Conservation (phyloP, 2,797 vertebrate species). For the Pelochelys cantorii region DNA sequence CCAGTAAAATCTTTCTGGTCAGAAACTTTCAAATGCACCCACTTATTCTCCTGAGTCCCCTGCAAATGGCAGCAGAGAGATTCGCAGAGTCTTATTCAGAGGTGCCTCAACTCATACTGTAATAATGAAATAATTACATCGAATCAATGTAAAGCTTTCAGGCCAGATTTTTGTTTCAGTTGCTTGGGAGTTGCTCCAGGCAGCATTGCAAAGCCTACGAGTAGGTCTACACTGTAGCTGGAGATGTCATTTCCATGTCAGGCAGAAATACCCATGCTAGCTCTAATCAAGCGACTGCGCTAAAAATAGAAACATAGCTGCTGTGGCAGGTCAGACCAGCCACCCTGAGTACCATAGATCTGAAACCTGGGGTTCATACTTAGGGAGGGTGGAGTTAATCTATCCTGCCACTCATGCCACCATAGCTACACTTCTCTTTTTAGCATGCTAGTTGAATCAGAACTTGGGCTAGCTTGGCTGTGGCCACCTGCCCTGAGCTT, state of each 20-base stretch:
- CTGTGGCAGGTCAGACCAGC: neutral
- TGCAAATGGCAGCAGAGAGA: neutral
- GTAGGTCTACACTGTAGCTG: neutral
- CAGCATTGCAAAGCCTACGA: neutral
- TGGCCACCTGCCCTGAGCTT: no score
- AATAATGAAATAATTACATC: neutral
- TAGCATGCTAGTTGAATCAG: neutral
- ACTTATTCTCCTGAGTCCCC: neutral
- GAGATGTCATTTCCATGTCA: neutral
- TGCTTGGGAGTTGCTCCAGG: neutral
- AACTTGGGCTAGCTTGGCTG: no score
- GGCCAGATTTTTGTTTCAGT: neutral
- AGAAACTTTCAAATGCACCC: neutral
- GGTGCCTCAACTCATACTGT: neutral
- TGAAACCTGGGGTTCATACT: neutral
- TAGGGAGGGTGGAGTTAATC: no score
- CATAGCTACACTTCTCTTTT: neutral
- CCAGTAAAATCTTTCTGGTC: fast-evolving
- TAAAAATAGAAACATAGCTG: neutral
- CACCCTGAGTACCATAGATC: neutral
- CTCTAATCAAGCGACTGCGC: no score
- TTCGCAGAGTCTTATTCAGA: neutral
- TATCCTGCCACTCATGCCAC: no score
- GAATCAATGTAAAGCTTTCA: neutral
- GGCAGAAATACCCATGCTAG: neutral